Percentiles rank a stretch among this genome's conserved stretches.
Evolutionary conservation across 2,797 vertebrate species (phyloP).

Genomic region (Lepilemur septentrionalis): DNA sequence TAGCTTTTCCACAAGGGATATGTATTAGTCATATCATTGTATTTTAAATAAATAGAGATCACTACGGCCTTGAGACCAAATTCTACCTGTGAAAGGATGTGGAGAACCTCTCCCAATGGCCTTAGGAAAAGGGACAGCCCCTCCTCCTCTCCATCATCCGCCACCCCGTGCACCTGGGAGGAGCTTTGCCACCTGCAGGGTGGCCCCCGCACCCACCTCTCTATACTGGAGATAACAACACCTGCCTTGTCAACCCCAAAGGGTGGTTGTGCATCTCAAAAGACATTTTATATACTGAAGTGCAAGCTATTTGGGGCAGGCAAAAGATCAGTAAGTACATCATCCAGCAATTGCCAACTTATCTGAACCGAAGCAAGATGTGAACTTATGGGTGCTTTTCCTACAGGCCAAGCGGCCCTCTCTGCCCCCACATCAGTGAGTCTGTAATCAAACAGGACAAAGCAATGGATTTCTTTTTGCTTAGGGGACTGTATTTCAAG

Average conservation of each 20-base stretch:
- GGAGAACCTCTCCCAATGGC: neutral
- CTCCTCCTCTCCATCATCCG: too few species aligned
- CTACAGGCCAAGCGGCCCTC: too few species aligned
- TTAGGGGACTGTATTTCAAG: neutral
- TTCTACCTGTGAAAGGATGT: neutral
- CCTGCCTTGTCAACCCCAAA: neutral
- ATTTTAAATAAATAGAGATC: neutral
- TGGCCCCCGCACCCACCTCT: fast-evolving
- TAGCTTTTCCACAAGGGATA: neutral
- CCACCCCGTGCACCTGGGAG: neutral
- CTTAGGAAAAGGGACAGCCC: neutral
- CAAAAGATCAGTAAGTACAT: neutral
- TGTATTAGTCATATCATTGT: neutral
- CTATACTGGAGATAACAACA: fast-evolving
- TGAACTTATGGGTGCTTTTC: neutral
- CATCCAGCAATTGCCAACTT: neutral
- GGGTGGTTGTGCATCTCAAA: neutral
- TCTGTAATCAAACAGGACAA: fast-evolving
- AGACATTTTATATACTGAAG: neutral
- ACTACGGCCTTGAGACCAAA: neutral
- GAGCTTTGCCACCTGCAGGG: neutral
- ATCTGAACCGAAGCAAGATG: neutral
- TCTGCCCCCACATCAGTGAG: neutral
- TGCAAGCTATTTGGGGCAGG: neutral
- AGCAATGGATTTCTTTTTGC: neutral